Percentiles rank a stretch among this genome's conserved stretches.
Conservation (phyloP, 2,113 vertebrate genomes). For the Empidonax traillii region DNA sequence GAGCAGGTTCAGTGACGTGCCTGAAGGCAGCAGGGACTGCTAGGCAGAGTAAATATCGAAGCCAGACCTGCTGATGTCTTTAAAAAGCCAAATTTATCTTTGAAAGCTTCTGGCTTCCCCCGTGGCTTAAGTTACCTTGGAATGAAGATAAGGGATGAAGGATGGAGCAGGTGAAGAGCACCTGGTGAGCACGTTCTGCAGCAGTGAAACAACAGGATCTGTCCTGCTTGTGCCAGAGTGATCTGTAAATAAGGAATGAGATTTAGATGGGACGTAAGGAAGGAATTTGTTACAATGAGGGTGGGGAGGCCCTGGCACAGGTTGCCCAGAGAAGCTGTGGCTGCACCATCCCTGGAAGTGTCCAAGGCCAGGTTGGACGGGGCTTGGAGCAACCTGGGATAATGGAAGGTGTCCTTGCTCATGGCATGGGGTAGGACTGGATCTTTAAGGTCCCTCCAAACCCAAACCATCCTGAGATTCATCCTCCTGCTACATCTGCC, state of each 20-base stretch:
- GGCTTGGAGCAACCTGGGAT: accelerated
- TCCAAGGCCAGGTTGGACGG: accelerated
- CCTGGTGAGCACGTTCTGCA: neutral
- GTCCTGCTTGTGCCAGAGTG: neutral
- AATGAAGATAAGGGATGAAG: neutral
- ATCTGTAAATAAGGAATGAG: neutral
- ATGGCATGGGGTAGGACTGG: neutral
- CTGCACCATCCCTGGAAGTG: neutral
- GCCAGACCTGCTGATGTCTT: neutral
- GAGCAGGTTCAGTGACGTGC: neutral
- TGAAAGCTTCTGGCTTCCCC: neutral
- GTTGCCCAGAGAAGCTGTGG: neutral
- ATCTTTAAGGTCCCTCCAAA: neutral
- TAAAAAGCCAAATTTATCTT: neutral
- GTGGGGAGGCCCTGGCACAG: neutral
- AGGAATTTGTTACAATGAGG: neutral
- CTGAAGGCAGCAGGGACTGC: neutral
- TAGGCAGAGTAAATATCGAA: neutral
- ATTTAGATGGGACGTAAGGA: neutral
- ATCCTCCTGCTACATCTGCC: neutral
- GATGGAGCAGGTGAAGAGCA: neutral
- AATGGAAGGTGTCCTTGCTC: neutral
- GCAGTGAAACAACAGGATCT: neutral
- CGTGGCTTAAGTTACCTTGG: neutral
- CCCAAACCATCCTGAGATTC: neutral